Conservation (phyloP, 2,888 invertebrate genomes). For the Caenorhabditis sinica region DNA sequence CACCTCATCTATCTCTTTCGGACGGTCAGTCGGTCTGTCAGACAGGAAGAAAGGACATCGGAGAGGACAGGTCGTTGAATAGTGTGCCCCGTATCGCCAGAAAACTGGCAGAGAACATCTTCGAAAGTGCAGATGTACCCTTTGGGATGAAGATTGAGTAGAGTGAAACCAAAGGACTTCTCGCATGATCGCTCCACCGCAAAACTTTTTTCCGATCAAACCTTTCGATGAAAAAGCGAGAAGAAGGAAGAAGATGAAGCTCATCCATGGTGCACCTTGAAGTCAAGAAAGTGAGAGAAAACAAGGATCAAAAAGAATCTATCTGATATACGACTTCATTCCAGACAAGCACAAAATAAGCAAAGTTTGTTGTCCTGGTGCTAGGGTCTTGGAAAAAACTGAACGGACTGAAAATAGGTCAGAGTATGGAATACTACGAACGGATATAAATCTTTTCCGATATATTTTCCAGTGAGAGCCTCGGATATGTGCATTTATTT, state of each 20-base stretch:
- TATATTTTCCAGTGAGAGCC: neutral
- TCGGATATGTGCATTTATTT: neutral
- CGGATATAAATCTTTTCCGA: constrained; percentile 17
- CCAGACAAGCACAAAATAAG: neutral
- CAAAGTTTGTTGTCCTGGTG: constrained; percentile 16
- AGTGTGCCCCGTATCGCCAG: constrained; percentile 29
- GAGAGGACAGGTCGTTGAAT: constrained; percentile 41
- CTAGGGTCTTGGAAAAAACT: neutral
- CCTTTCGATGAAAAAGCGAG: constrained; percentile 14
- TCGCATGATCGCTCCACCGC: constrained; percentile 50
- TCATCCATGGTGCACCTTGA: constrained; percentile 1
- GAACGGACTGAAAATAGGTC: neutral
- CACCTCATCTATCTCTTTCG: constrained; percentile 46
- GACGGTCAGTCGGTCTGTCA: constrained; percentile 42
- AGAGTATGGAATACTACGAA: constrained; percentile 24
- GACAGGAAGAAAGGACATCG: constrained; percentile 47
- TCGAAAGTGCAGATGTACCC: constrained; percentile 54
- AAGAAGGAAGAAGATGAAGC: constrained; percentile 21
- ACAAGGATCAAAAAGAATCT: neutral
- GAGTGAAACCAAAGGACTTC: constrained; percentile 42
- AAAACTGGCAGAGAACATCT: constrained; percentile 47
- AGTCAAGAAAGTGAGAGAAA: neutral
- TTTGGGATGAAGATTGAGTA: constrained; percentile 5
- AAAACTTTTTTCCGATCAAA: constrained; percentile 27
- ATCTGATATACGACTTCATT: neutral